Evolutionary conservation across 1,140 invertebrate genomes (phyloP), one percentile per base, ranked within the genome.

Genomic region (Drosophila navojoa): DNA sequence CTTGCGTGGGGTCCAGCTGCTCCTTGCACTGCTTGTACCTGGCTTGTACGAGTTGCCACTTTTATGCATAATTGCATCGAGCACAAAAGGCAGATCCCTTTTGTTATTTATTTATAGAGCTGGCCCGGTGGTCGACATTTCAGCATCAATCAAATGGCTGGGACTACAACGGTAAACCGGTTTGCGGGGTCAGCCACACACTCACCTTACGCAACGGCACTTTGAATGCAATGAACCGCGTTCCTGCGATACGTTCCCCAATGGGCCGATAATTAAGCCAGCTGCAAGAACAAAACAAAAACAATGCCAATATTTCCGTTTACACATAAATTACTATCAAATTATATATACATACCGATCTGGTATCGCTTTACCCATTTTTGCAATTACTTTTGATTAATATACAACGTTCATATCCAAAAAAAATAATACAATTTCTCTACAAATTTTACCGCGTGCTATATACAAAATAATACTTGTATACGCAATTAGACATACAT

Each of bases 191-290:
- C 50, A 38, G 54, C 13, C 32, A 5, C 50, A 93, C 95, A 93
- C 95, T 94, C 91, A 96, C 95, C 92, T 94, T 91, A 79, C 92
- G 93, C 11, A 97, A 90, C n/a, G 96, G 96, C 47, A 96, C 96
- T 93, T 97, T 97, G 84, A 96, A 96, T 29, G 95, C 94, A 75
- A 97, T 93, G 59, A 97, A 94, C 68, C 94, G 94, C 10, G 96
- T 96, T 3, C 94, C 94, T 35, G 93, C 92, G 61, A 97, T 94
- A 5, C 93, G 92, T 22, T 93, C 85, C 1, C 96, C 96, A 78
- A 94, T 94, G 5, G 95, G 91, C 77, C 92, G 93, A 87, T 96
- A 96, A 25, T 94, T 91, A 69, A 94, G 90, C 96, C 96, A 97
- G 82, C 96, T 96, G 91, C 29, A 93, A 93, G 9, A 3, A 32